A percentile compares a stretch with the other conserved stretches of the same genome.
phyloP scores from a whole-genome alignment of 1,140 invertebrate genomes.

The Tenebrio molitor region DNA sequence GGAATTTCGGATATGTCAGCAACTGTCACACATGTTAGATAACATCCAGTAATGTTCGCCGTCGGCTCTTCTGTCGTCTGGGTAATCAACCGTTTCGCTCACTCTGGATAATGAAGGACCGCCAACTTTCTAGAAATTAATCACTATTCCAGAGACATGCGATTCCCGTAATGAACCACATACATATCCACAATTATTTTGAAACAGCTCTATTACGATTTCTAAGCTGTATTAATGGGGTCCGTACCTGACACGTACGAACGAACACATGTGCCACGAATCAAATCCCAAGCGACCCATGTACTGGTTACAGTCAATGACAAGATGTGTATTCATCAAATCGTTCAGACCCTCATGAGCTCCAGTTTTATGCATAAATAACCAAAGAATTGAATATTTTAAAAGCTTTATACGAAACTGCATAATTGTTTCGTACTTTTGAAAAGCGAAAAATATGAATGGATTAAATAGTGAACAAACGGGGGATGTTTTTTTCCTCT shows the following conservation, averaged over 20 bases:
- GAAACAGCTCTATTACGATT: conserved; percentile 21
- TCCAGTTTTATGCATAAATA: no score
- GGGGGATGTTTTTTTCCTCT: no score
- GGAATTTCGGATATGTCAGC: conserved; percentile 54
- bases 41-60: conserved; percentile 47
- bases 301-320: no score
- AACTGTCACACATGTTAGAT: conserved; percentile 53
- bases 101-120: conserved; percentile 50
- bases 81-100: conserved; percentile 51
- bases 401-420: no score
- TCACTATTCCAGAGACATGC: conserved; percentile 46
- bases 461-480: no score
- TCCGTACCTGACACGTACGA: conserved; percentile 17
- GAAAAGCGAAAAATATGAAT: no score
- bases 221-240: conserved; percentile 21
- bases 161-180: conserved; percentile 41
- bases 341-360: no score
- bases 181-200: conserved; percentile 28
- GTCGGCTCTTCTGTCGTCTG: conserved; percentile 48
- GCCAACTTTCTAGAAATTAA: conserved; percentile 53
- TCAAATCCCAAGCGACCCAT: not conserved
- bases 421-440: no score
- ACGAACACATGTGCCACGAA: not conserved
- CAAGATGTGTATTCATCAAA: no score
- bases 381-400: no score